Evolutionary conservation across 2,888 invertebrate species (phyloP), one percentile per base, ranked within the genome.

Genomic region (Seira musarum): DNA sequence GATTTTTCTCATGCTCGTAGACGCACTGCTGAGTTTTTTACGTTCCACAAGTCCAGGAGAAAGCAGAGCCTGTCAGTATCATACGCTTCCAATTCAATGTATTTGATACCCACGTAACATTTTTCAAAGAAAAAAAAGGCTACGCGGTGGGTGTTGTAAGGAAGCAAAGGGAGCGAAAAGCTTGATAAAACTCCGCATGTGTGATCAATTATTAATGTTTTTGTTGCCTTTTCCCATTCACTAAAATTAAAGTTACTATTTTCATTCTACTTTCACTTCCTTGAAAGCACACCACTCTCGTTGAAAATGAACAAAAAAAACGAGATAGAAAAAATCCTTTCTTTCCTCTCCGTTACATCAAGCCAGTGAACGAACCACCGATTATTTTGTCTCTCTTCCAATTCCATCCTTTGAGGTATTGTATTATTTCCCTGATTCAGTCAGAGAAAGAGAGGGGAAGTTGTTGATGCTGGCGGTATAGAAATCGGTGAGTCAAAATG

Each of bases 81-180:
- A 40, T 13, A 40, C 40, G 6, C 6, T 40, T 8, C 13, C 40
- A 13, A 8, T 40, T 40, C n/a, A n/a, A n/a, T n/a, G n/a, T n/a
- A n/a, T n/a, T n/a, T n/a, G n/a, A n/a, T n/a, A n/a, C n/a, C n/a
- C n/a, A n/a, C n/a, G n/a, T n/a, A n/a, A 40, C 40, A 8, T 6
- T 40, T 40, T 8, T 13, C 13, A 6, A 8, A 40, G 40, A 8
- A 6, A 40, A 40, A 13, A 40, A 40, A 40, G 6, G 40, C 40
- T 40, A n/a, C n/a, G n/a, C n/a, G n/a, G n/a, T 13, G 13, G 40
- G 6, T 40, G 40, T 6, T 40, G 40, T 40, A 40, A 40, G 6
- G 40, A 40, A 49, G 72, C 65, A 73, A 73, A 65, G 73, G 53
- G 73, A 73, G 73, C 73, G 73, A 65, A 73, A 73, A 73, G 22